Percentiles rank a stretch among this genome's conserved stretches.
phyloP scores from a whole-genome alignment of 2,113 vertebrate genomes.

The Salvelinus sp. region DNA sequence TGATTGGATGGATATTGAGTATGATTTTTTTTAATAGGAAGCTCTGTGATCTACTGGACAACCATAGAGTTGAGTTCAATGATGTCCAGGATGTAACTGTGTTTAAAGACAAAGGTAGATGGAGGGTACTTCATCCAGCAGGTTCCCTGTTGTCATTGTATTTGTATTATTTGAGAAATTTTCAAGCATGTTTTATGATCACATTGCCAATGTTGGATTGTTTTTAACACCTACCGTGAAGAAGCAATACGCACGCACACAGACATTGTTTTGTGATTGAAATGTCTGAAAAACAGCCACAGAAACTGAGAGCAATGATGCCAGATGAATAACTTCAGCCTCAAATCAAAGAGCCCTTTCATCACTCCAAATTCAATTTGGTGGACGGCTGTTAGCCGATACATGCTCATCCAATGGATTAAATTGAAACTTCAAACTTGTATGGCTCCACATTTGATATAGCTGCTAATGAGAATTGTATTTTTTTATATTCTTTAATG shows the following conservation, averaged over 20 bases:
- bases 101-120: too few species aligned
- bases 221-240: too few species aligned
- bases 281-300: slow-evolving; percentile 43
- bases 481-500: background rate
- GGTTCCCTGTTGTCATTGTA: too few species aligned
- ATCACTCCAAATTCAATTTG: slow-evolving; percentile 67
- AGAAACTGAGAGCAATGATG: slow-evolving; percentile 47
- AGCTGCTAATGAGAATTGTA: slow-evolving; percentile 31
- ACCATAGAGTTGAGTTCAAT: too few species aligned
- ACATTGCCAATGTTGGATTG: too few species aligned
- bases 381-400: slow-evolving; percentile 34
- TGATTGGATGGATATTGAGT: background rate
- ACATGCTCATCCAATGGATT: slow-evolving; percentile 18
- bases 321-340: slow-evolving; percentile 64
- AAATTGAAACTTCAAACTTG: slow-evolving; percentile 39
- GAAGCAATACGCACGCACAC: slow-evolving; percentile 12
- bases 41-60: background rate
- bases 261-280: slow-evolving; percentile 39
- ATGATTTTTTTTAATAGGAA: background rate
- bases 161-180: too few species aligned
- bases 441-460: slow-evolving; percentile 30
- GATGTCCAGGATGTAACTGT: background rate
- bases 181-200: too few species aligned
- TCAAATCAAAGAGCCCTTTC: slow-evolving; percentile 64
- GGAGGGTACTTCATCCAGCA: too few species aligned